These are phyloP conservation scores for Melanaphis sacchari DNA, from an alignment of 1,140 invertebrate species.

Conservation along the genomic window DNA sequence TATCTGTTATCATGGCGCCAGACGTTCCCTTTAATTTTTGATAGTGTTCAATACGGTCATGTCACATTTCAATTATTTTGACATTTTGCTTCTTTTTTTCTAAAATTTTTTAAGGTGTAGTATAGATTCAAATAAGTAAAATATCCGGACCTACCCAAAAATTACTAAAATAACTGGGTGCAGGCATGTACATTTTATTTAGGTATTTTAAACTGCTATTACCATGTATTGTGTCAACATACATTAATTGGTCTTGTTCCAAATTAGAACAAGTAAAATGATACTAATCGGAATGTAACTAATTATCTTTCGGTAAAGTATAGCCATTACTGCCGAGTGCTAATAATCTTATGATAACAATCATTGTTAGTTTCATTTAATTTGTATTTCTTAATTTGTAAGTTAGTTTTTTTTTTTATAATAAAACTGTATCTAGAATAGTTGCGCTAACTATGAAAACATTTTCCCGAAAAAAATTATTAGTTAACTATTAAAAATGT, in stretches of 20 bases:
- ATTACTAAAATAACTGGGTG: not conserved
- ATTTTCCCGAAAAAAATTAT: not conserved
- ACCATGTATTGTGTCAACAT: not conserved
- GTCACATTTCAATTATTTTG: not conserved
- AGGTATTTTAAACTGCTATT: not conserved
- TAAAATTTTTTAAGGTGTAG: not conserved
- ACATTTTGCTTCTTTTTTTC: constrained; percentile 5
- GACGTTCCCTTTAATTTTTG: not conserved
- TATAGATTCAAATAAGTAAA: constrained; percentile 15
- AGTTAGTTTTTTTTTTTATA: not conserved
- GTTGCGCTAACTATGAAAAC: not conserved
- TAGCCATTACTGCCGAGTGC: not conserved
- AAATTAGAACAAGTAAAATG: not conserved
- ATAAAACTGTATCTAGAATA: not conserved
- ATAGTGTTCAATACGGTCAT: not conserved
- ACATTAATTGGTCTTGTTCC: not conserved
- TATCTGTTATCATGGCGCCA: not conserved
- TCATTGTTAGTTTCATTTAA: not conserved
- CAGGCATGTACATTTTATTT: not conserved
- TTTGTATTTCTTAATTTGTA: not conserved
- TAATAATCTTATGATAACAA: not conserved
- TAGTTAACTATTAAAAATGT: not conserved
- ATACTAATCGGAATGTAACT: not conserved
- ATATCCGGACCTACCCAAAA: constrained; percentile 28
- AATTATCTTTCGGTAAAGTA: not conserved